Percentiles rank a stretch among this genome's conserved stretches.
Evolutionary conservation across 2,113 vertebrate species (phyloP).

Genomic region (Oplegnathus fasciatus): DNA sequence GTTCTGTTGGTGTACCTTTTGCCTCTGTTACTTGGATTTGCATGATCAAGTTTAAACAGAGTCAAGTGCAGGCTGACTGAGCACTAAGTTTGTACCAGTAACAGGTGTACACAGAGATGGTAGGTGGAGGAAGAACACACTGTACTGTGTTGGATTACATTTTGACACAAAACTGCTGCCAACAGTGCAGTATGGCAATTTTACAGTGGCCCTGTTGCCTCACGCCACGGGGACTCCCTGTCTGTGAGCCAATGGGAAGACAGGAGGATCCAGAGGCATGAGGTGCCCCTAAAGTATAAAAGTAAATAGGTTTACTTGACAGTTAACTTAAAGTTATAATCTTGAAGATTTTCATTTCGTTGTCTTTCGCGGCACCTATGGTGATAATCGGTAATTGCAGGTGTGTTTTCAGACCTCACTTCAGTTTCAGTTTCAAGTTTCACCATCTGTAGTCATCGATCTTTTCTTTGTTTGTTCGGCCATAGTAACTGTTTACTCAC

Average conservation of each 20-base stretch:
- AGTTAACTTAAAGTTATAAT: too few relatives aligned
- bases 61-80: not conserved
- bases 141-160: not conserved
- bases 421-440: too few relatives aligned
- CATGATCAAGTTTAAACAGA: slow-evolving; percentile 20
- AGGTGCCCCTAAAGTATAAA: not conserved
- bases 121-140: not conserved
- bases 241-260: too few relatives aligned
- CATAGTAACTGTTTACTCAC: too few relatives aligned
- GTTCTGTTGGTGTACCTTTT: slow-evolving; percentile 8
- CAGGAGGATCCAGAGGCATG: not conserved
- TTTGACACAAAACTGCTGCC: not conserved
- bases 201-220: not conserved
- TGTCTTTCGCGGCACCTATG: too few relatives aligned
- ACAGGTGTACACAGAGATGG: not conserved
- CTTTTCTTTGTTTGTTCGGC: too few relatives aligned
- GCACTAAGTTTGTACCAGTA: not conserved
- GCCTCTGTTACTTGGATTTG: not conserved
- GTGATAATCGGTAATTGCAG: too few relatives aligned
- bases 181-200: not conserved
- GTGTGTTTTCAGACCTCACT: too few relatives aligned
- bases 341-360: too few relatives aligned
- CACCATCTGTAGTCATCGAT: too few relatives aligned
- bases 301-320: not conserved
- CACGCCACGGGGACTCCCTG: not conserved